phyloP scores from a whole-genome alignment of 1,140 invertebrate species.

The Drosophila neocordata region DNA sequence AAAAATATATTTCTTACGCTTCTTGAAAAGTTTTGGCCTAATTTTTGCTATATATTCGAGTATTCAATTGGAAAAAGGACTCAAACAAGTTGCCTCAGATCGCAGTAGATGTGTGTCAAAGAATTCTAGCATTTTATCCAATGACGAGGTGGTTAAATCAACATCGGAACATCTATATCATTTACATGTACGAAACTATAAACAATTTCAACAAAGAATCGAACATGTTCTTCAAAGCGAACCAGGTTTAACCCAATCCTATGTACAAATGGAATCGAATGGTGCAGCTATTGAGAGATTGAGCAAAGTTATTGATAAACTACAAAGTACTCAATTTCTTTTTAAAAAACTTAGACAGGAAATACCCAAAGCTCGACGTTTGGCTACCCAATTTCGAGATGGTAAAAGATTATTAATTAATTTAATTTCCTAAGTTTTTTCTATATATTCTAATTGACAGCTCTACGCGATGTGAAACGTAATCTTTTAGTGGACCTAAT shows the following conservation, averaged over 20 bases:
- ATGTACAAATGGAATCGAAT: neutral
- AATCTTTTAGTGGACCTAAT: slow-evolving; percentile 13
- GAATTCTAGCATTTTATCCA: neutral
- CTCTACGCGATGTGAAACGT: slow-evolving; percentile 16
- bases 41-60: slow-evolving; percentile 16
- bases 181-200: slow-evolving; percentile 4
- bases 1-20: no score
- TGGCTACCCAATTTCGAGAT: slow-evolving; percentile 31
- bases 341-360: neutral
- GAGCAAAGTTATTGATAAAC: neutral
- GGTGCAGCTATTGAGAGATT: neutral
- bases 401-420: slow-evolving; percentile 1
- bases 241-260: neutral
- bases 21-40: neutral
- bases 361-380: neutral
- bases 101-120: neutral
- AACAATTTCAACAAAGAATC: neutral
- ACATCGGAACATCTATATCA: neutral
- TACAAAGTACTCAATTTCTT: neutral
- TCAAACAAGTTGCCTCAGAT: no score
- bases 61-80: neutral
- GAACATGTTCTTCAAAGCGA: neutral
- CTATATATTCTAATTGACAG: neutral
- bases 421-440: neutral
- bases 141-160: neutral